phyloP scores from a whole-genome alignment of 2,797 vertebrate species.

The Fratercula arctica region DNA sequence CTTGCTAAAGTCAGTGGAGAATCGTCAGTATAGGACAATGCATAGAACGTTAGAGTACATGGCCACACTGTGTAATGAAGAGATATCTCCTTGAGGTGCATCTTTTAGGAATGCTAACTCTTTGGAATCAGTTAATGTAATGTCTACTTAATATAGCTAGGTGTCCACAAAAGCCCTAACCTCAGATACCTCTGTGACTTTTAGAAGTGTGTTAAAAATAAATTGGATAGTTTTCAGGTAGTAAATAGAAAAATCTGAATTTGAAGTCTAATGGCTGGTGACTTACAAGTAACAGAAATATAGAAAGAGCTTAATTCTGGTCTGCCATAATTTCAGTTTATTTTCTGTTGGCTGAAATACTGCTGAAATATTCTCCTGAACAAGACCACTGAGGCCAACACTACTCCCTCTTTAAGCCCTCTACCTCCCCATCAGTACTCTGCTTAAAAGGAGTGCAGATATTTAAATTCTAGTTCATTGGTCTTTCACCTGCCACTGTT shows the following conservation, averaged over 20 bases:
- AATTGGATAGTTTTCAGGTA: not conserved
- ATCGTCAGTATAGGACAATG: not conserved
- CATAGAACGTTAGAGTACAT: accelerated
- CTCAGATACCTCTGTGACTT: not conserved
- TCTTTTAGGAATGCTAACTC: not conserved
- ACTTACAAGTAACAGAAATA: not conserved
- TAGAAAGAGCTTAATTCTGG: not conserved
- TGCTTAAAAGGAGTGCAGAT: not conserved
- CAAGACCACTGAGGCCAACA: not conserved
- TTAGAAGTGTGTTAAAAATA: not conserved
- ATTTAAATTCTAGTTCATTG: not conserved
- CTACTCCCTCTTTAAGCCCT: not conserved
- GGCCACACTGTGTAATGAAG: not conserved
- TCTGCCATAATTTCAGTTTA: not conserved
- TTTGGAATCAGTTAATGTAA: not conserved
- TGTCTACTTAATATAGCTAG: not conserved
- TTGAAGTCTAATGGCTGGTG: not conserved
- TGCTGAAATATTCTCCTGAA: not conserved
- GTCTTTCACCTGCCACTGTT: not conserved
- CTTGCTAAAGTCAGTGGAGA: not conserved
- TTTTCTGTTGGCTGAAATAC: not conserved
- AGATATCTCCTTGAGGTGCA: not conserved
- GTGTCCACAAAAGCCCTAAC: not conserved
- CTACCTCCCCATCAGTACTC: not conserved
- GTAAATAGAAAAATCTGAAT: not conserved